Evolutionary conservation across 2,113 vertebrate species (phyloP), one percentile per base, ranked within the genome.

Genomic region (Eublepharis macularius): DNA sequence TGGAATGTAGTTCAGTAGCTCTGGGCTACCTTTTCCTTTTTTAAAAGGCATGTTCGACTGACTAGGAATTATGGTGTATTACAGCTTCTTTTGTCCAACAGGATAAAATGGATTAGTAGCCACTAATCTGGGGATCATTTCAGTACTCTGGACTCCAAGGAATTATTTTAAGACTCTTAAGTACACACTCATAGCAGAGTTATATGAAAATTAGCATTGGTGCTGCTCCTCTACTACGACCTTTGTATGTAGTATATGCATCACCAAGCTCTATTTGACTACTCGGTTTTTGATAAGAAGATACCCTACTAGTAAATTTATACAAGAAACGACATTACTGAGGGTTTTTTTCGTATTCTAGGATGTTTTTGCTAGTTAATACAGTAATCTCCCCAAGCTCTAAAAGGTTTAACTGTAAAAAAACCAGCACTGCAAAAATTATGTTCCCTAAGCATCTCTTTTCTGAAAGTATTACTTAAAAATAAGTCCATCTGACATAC

Each of bases 1-100:
- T 91, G 92, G 83, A 94, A 93, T 92, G 89, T 75, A 86, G 41
- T 86, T 13, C 77, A 90, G 34, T 86, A 77, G 43, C n/a, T 65
- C 51, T 83, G 24, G 34, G 51, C 14, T 70, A 24, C 14, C 69
- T 10, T 21, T 82, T 84, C 45, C 81, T 82, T 19, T 80, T 0
- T 76, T 17, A 29, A 87, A 7, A 45, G 36, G 12, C 63, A 73
- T 86, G 32, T 88, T 12, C 60, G 75, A 12, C 36, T 84, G 16
- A 4, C 11, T 36, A 76, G 49, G 74, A 90, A 84, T 78, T 81
- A 86, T 4, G 86, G 77, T 70, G 4, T 2, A 43, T 11, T 81
- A 87, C 74, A 49, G 80, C 3, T 24, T 68, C 45, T 82, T 92
- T 87, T 89, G 70, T 87, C 69, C n/a, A 47, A 29, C 41, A 86